Evolutionary conservation across 2,113 vertebrate genomes (phyloP), one percentile per base, ranked within the genome.

Genomic region (Bagarius yarrelli): DNA sequence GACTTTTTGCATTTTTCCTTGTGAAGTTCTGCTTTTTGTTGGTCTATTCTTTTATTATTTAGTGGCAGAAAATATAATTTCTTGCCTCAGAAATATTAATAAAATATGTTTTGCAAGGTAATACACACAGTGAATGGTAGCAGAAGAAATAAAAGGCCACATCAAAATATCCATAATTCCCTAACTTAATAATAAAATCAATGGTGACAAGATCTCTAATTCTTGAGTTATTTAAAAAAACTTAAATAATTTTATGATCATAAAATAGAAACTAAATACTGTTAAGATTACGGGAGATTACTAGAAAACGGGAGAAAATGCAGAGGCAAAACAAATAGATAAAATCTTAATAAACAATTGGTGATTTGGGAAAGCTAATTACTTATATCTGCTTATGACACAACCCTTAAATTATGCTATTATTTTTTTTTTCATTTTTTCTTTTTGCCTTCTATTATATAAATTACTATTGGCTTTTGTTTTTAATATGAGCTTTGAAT

Each of bases 201-300:
- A 67, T n/a, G 64, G 13, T n/a, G 19, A 67, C 9, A 47, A 69
- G 66, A 13, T 32, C 19, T 67, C 36, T 23, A 69, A 69, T 69
- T 44, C 66, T 15, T 69, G 21, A 13, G 66, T 47, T 25, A 47
- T 69, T 47, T 36, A 66, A 66, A 19, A 66, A 12, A 36, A 11
- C 63, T 25, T 32, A 61, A 63, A 32, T 63, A 63, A 66, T 69
- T 69, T 69, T 18, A 36, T 36, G 30, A 64, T 64, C 30, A 64
- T 40, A 40, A 47, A 69, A 69, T 69, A 15, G 23, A 69, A 44
- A 21, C 64, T 69, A 44, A 69, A 14, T 36, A n/a, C 64, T 67
- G 9, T 3, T 40, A 67, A 67, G 40, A 11, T 40, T 19, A 67
- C 44, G 32, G 23, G 1, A 25, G 44, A 44, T n/a, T 40, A n/a